Evolutionary conservation across 2,797 vertebrate genomes (phyloP), one percentile per base, ranked within the genome.

Genomic region (Moxostoma hubbsi): DNA sequence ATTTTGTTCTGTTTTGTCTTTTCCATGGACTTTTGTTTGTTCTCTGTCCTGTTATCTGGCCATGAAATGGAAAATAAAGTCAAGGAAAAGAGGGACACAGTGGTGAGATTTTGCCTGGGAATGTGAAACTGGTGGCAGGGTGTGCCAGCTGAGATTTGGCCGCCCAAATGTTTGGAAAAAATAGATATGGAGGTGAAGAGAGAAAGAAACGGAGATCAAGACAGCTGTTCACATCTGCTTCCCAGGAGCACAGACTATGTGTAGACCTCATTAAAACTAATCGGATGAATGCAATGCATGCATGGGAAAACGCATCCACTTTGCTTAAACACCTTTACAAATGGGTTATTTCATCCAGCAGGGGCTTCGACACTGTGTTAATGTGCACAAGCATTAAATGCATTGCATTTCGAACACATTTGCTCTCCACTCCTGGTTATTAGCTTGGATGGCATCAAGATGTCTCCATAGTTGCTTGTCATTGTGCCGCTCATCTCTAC

Each of bases 101-200:
- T 5, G 45, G 24, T 16, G 72, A 70, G 47, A 61, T 77, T 66
- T 53, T 45, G 70, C 64, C 15, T 59, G 63, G 82, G 73, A 77
- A 81, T 74, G 63, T 77, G 59, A 65, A 68, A 54, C 62, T 9
- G 59, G 47, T 43, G 51, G 0, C 58, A 63, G 83, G 80, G 83
- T 58, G 67, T 79, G 50, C 69, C 69, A 73, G 57, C 49, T 64
- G 61, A 53, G 61, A 84, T 77, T 77, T 78, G 73, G 55, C n/a
- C 43, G 36, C 55, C 18, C 24, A 58, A 50, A 54, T 73, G 76
- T 82, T 58, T 59, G 59, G 71, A 63, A 54, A 75, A 66, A 24
- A 3, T 12, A 12, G 82, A 81, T 77, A 62, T 49, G 51, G 54
- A 68, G 59, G 24, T 24, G 64, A 77, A 2, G 15, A 49, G n/a